Conservation (phyloP, 2,888 invertebrate genomes). For the Tachina grossa region DNA sequence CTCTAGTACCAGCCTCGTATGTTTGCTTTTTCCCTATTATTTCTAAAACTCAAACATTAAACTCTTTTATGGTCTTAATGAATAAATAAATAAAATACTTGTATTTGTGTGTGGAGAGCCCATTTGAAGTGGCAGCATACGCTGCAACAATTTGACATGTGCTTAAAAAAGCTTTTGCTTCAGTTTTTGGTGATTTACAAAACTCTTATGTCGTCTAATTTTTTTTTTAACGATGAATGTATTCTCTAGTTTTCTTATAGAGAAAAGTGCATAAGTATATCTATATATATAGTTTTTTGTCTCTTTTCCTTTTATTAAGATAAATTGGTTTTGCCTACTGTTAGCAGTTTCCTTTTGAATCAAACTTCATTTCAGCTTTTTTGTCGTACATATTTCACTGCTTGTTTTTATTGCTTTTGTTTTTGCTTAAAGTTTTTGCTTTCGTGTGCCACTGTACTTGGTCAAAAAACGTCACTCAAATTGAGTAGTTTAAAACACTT, state of each 20-base stretch:
- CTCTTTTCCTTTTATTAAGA: constrained; percentile 38
- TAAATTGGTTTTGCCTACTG: constrained; percentile 57
- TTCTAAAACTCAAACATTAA: constrained; percentile 12
- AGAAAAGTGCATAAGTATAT: not conserved
- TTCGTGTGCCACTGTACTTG: constrained; percentile 56
- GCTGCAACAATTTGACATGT: constrained; percentile 62
- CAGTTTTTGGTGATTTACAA: not conserved
- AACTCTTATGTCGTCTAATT: constrained; percentile 4
- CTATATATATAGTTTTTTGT: not conserved
- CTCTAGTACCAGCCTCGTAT: not conserved
- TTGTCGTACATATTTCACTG: not conserved
- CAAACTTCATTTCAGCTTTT: constrained; percentile 12
- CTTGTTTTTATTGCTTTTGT: constrained; percentile 54
- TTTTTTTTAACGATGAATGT: not conserved
- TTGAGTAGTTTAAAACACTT: constrained; percentile 64
- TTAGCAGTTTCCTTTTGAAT: constrained; percentile 34
- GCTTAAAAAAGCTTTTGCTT: constrained; percentile 42
- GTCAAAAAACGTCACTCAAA: constrained; percentile 67
- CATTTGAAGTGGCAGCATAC: constrained; percentile 19
- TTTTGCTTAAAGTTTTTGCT: constrained; percentile 8
- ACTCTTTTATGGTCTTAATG: constrained; percentile 44
- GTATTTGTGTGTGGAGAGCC: not conserved
- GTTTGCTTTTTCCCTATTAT: not conserved
- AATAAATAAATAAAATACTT: constrained; percentile 14
- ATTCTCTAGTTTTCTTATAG: constrained; percentile 1